These are phyloP conservation scores for Perca fluviatilis DNA, from an alignment of 2,113 vertebrate species.

Conservation along the genomic window DNA sequence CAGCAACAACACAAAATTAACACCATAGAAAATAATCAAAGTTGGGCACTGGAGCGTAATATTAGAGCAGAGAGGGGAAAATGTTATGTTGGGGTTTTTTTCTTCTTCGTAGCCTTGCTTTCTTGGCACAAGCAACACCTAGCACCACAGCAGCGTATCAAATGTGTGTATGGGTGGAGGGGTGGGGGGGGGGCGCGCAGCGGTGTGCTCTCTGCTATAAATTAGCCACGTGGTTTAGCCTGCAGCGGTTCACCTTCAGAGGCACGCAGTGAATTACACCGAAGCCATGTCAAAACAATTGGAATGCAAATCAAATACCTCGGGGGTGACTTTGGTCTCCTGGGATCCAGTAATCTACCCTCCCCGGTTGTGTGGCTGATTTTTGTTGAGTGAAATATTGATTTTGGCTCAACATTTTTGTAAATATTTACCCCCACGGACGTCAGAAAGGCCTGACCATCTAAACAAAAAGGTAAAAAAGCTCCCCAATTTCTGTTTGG, in stretches of 20 bases:
- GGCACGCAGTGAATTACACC: conserved; percentile 74
- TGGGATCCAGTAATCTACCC: conserved; percentile 71
- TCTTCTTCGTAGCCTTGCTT: conserved; percentile 11
- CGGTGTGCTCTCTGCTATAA: conserved; percentile 67
- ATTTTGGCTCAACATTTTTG: conserved; percentile 78
- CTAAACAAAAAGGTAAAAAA: conserved; percentile 19
- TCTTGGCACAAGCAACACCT: conserved; percentile 37
- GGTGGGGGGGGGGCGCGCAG: background rate
- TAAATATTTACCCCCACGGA: conserved; percentile 74
- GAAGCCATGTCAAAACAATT: conserved; percentile 80
- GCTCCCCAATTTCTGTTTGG: background rate
- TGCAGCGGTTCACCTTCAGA: conserved; percentile 81
- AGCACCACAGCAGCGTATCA: conserved; percentile 50
- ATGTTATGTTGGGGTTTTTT: background rate
- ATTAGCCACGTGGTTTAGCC: conserved; percentile 77
- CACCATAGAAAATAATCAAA: conserved; percentile 70
- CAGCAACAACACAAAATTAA: conserved; percentile 52
- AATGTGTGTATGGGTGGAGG: background rate
- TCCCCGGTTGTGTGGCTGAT: conserved; percentile 44
- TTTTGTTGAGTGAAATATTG: conserved; percentile 77
- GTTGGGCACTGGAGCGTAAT: conserved; percentile 57
- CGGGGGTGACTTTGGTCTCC: conserved; percentile 78
- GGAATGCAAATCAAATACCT: conserved; percentile 82
- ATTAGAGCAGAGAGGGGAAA: conserved; percentile 40
- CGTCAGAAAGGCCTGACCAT: conserved; percentile 5